Evolutionary conservation across 2,888 invertebrate species (phyloP), one percentile per base, ranked within the genome.

Genomic region (Mesorhabditis belari): DNA sequence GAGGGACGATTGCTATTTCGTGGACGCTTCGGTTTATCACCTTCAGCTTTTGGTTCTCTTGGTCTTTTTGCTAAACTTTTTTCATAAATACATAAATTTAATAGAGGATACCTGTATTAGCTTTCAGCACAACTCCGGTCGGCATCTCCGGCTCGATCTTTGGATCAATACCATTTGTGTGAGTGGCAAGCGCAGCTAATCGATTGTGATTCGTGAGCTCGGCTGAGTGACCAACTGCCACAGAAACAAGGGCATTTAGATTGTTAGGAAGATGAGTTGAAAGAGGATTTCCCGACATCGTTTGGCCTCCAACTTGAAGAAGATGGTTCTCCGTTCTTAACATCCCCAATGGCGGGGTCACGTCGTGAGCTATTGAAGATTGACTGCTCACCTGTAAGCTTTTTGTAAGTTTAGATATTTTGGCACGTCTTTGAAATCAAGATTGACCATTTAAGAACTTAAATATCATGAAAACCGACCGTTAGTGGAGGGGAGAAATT

Each of bases 401-500:
- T n/a, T n/a, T n/a, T n/a, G n/a, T n/a, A n/a, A n/a, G n/a, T n/a
- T n/a, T n/a, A n/a, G n/a, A n/a, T n/a, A n/a, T n/a, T n/a, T n/a
- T n/a, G n/a, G n/a, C n/a, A n/a, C n/a, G n/a, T n/a, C n/a, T n/a
- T n/a, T n/a, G n/a, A n/a, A n/a, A n/a, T n/a, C n/a, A n/a, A n/a
- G n/a, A n/a, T n/a, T n/a, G n/a, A n/a, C n/a, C n/a, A n/a, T n/a
- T n/a, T n/a, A n/a, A n/a, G n/a, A n/a, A n/a, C n/a, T n/a, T n/a
- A n/a, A n/a, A n/a, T n/a, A n/a, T n/a, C n/a, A n/a, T n/a, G n/a
- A n/a, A n/a, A n/a, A n/a, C n/a, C n/a, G 12, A 35, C 44, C 23
- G 66, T 69, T 49, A 71, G 53, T 0, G 73, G 66, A 4, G 71
- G 67, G 26, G 70, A 70, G 59, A 67, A 68, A 5, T 61, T 58